These are phyloP conservation scores for Dicentrarchus labrax DNA, from an alignment of 2,113 vertebrate genomes.

Conservation along the genomic window DNA sequence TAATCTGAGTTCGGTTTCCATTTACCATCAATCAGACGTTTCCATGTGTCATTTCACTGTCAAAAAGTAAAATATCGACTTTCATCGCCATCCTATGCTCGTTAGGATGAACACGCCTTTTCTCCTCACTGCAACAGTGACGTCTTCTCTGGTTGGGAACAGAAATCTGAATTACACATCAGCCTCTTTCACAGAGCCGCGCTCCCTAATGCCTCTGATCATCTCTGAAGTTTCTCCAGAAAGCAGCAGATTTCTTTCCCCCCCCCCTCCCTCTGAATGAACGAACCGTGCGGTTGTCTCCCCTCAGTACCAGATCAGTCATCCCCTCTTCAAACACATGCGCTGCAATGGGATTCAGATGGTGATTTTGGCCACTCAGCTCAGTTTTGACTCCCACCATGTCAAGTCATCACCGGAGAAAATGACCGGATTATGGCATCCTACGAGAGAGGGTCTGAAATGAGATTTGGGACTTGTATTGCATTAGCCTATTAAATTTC, in stretches of 20 bases:
- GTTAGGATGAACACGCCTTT: constrained; percentile 26
- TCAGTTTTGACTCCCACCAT: constrained; percentile 29
- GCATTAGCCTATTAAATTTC: constrained; percentile 15
- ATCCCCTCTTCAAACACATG: constrained; percentile 58
- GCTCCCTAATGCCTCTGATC: constrained; percentile 45
- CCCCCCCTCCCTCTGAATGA: constrained; percentile 33
- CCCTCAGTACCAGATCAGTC: constrained; percentile 56
- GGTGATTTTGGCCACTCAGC: constrained; percentile 52
- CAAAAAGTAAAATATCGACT: background rate
- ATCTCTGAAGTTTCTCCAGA: constrained; percentile 66
- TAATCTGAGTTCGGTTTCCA: background rate
- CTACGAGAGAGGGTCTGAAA: background rate
- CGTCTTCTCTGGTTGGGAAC: constrained; percentile 60
- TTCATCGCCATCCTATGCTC: background rate
- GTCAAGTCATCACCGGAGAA: constrained; percentile 45
- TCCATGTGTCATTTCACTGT: background rate
- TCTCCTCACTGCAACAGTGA: constrained; percentile 59
- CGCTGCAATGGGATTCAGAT: constrained; percentile 66
- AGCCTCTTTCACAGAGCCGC: constrained; percentile 25
- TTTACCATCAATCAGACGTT: background rate
- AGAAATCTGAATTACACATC: constrained; percentile 58
- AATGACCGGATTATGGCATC: constrained; percentile 39
- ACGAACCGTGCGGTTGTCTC: constrained; percentile 49
- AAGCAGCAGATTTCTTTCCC: background rate
- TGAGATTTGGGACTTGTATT: constrained; percentile 30